Percentiles rank a stretch among this genome's conserved stretches.
Conservation (phyloP, 1,140 invertebrate species). For the Rhagoletis pomonella region DNA sequence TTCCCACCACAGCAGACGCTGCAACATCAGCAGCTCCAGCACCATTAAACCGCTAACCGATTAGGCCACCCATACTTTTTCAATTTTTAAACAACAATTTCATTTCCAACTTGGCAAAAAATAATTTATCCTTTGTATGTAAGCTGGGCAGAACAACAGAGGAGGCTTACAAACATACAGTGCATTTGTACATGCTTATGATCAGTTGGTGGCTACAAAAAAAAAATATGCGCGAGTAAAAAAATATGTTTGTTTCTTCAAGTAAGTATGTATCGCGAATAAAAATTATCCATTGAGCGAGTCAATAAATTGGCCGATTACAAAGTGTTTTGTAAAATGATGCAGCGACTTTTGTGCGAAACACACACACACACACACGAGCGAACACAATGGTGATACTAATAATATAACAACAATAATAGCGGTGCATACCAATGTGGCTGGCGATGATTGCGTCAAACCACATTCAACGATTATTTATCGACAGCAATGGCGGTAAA, state of each 20-base stretch:
- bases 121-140: neutral
- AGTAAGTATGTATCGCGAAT: neutral
- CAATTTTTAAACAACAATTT: constrained; percentile 22
- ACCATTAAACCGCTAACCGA: neutral
- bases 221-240: no score
- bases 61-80: constrained; percentile 44
- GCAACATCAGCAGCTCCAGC: neutral
- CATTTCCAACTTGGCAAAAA: constrained; percentile 10
- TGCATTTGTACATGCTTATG: neutral
- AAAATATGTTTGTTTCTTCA: no score
- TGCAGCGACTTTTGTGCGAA: constrained; percentile 27
- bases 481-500: constrained; percentile 1
- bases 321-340: constrained; percentile 35
- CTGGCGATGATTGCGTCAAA: constrained; percentile 42
- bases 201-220: neutral
- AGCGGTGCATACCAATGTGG: neutral
- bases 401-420: neutral
- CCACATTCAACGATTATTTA: constrained; percentile 40
- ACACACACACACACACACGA: neutral
- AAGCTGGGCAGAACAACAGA: neutral
- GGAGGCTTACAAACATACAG: neutral
- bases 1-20: neutral
- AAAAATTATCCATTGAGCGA: constrained; percentile 30
- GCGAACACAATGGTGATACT: neutral
- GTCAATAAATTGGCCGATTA: constrained; percentile 46